Evolutionary conservation across 64 coral and sea anemone species (phyloP), one percentile per base, ranked within the genome.

Genomic region (Exaiptasia diaphana): DNA sequence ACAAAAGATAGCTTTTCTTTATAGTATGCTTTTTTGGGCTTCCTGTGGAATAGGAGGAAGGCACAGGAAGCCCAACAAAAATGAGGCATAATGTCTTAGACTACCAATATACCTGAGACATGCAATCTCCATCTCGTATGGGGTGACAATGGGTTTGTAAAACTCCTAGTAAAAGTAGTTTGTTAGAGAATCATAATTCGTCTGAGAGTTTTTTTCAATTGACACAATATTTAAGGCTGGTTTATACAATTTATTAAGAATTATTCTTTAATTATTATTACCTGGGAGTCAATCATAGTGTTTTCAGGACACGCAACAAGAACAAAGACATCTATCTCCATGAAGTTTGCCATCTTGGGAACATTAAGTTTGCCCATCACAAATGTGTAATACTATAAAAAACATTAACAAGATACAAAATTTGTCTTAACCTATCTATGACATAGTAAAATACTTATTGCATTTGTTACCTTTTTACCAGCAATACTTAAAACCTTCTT

Each of bases 301-400:
- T 99, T 99, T 57, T 99, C 95, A 46, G 95, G 89, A 26, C 95
- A 99, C 14, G 95, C 80, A 43, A 99, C 85, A 33, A 99, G 76
- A 48, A 99, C 95, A 92, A 92, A 97, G 13, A 92, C 50, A 67
- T 97, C 94, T 58, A 97, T 88, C 85, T 97, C 94, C 83, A 97
- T 88, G 12, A 97, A 97, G 63, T 97, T 97, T 0, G 94, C 94
- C 77, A 97, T 87, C 64, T 97, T 97, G 34, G 89, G 69, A 37
- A 91, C 83, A 67, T 92, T 97, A 36, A 97, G 50, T 59, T 97
- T 97, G 1, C 94, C 94, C 84, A 92, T 79, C 49, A 92, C 89
- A 84, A 97, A 97, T 4, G 85, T 42, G 72, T 92, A 97, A 13
- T 69, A 92, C 94, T 97, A 40, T 14, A 60, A 45, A 20, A 73